phyloP scores from a whole-genome alignment of 2,888 invertebrate species.

The Flabesymbios commensalis region DNA sequence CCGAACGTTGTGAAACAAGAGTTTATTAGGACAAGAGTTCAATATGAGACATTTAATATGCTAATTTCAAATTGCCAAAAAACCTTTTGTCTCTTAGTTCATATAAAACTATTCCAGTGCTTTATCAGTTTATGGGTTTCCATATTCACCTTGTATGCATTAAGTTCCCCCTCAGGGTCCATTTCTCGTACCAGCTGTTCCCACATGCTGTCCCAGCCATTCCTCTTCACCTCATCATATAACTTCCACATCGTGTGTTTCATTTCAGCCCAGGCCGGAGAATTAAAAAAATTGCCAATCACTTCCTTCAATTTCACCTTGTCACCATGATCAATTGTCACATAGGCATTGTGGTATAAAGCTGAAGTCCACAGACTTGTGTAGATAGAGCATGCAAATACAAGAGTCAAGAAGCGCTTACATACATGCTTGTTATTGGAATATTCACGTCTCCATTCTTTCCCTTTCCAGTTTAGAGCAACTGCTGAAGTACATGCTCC shows the following conservation, averaged over 20 bases:
- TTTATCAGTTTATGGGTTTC: too few species aligned
- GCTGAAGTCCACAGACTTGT: slow-evolving; percentile 37
- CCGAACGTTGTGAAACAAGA: too few species aligned
- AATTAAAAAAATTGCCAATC: slow-evolving; percentile 82
- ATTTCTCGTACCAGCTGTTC: background rate
- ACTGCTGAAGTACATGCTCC: background rate
- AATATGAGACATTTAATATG: too few species aligned
- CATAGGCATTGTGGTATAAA: slow-evolving; percentile 74
- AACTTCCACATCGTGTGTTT: slow-evolving; percentile 38
- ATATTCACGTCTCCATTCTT: background rate
- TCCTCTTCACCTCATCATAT: background rate
- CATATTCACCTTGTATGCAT: slow-evolving; percentile 1
- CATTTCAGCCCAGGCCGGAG: slow-evolving; percentile 76
- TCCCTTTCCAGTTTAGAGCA: background rate
- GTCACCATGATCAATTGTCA: slow-evolving; percentile 74
- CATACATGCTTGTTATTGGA: too few species aligned
- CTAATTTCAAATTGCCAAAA: too few species aligned
- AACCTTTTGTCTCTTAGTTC: too few species aligned
- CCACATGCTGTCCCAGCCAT: background rate
- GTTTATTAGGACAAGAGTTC: too few species aligned
- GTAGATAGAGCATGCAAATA: background rate
- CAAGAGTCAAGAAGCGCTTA: background rate
- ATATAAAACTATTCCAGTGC: too few species aligned
- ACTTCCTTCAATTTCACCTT: slow-evolving; percentile 84
- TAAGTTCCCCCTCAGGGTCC: background rate